Evolutionary conservation across 2,797 vertebrate genomes (phyloP), one percentile per base, ranked within the genome.

Genomic region (Premnoplex brunnescens): DNA sequence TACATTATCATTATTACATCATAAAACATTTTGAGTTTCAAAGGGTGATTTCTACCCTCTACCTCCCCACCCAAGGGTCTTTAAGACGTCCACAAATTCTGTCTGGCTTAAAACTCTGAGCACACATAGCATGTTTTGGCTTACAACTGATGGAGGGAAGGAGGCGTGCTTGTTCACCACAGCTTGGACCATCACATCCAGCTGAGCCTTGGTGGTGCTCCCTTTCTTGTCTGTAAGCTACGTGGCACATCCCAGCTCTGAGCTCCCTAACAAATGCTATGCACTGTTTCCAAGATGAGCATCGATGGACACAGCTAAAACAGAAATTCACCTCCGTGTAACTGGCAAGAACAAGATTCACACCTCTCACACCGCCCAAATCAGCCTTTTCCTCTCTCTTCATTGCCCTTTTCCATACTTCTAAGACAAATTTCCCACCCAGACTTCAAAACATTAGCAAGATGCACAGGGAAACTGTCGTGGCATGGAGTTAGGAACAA

Each of bases 21-120:
- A 81, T 43, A 78, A 75, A 93, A 69, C 32, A 58, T 66, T 64
- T 13, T 41, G 37, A 8, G 14, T 88, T 96, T 86, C 62, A 84
- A 86, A 73, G 36, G 27, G 44, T 4, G 8, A 74, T 30, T 62
- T 20, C 21, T 21, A 64, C 8, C 4, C 41, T 5, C 6, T 15
- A 5, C 8, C 6, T 7, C 10, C 7, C 18, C 34, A 28, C 2
- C 19, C n/a, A 13, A 21, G 30, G 69, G 46, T 34, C 60, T 69
- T 83, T 63, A 85, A 49, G 75, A 54, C 0, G 7, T 58, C 43
- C 59, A 66, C 46, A 85, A 37, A 68, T 79, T 75, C 84, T 80
- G 37, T 3, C 46, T 76, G 55, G 55, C 26, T 73, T 60, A 56
- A 52, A 81, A 60, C 32, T 7, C 16, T 24, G 54, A 75, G 78